Conservation (phyloP, 2,113 vertebrate species). For the Stercorarius parasiticus region DNA sequence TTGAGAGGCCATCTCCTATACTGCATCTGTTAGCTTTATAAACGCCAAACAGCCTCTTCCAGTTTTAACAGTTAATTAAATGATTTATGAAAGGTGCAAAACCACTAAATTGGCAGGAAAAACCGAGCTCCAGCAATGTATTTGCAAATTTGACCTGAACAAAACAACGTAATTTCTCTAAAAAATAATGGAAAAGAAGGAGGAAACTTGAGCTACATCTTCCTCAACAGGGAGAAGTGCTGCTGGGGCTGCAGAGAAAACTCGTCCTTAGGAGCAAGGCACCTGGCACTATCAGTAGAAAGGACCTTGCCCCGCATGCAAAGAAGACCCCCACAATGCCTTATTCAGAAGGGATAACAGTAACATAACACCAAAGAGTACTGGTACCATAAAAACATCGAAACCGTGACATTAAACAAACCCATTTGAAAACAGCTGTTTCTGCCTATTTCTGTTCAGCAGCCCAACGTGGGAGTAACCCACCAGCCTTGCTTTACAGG, state of each 20-base stretch:
- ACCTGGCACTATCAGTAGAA: neutral
- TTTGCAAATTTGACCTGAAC: neutral
- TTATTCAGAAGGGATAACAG: neutral
- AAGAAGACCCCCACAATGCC: neutral
- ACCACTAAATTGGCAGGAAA: neutral
- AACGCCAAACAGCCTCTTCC: neutral
- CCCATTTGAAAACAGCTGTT: neutral
- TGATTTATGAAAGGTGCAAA: neutral
- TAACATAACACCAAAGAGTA: neutral
- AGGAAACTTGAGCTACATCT: neutral
- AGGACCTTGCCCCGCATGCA: neutral
- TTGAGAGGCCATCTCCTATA: neutral
- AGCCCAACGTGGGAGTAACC: neutral
- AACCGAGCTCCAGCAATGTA: neutral
- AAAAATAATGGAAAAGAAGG: neutral
- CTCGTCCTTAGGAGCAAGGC: neutral
- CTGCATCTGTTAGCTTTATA: neutral
- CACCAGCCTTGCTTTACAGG: neutral
- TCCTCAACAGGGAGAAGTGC: neutral
- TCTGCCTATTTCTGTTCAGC: neutral
- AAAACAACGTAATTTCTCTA: neutral
- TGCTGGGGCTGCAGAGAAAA: neutral
- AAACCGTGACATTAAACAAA: neutral
- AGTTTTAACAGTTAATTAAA: neutral
- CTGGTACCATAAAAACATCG: neutral